phyloP scores from a whole-genome alignment of 2,113 vertebrate genomes.

The Colossoma macropomum region DNA sequence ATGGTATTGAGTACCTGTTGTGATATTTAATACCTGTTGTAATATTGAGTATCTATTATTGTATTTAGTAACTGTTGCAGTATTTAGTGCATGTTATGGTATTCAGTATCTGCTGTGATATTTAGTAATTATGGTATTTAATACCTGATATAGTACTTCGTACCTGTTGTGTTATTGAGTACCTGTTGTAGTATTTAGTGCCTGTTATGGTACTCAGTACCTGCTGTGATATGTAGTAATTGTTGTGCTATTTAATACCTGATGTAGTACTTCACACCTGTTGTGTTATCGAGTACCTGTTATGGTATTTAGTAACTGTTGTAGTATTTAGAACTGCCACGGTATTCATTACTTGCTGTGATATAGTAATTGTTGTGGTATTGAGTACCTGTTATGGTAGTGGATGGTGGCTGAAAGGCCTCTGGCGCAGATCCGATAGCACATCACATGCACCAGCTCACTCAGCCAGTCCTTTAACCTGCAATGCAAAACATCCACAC shows the following conservation, averaged over 20 bases:
- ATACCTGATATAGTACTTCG: slow-evolving; percentile 42
- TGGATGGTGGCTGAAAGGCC: slow-evolving; percentile 90
- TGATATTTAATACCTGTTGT: neutral
- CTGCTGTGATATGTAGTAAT: slow-evolving; percentile 91
- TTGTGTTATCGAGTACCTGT: slow-evolving; percentile 80
- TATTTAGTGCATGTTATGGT: no score
- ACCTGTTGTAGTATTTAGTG: neutral
- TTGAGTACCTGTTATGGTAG: slow-evolving; percentile 91
- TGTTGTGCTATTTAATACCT: slow-evolving; percentile 84
- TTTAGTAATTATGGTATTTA: neutral
- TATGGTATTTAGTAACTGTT: slow-evolving; percentile 79
- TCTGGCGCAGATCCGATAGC: slow-evolving; percentile 92
- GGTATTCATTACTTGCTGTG: neutral
- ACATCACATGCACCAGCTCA: slow-evolving; percentile 92
- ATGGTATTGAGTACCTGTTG: neutral
- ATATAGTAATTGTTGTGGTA: neutral
- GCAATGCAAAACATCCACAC: slow-evolving; percentile 37
- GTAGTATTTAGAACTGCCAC: neutral
- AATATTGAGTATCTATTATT: neutral
- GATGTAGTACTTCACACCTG: neutral
- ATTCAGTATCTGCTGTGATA: neutral
- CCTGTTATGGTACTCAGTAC: slow-evolving; percentile 70
- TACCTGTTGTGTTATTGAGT: slow-evolving; percentile 91
- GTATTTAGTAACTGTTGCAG: neutral
- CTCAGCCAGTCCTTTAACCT: slow-evolving; percentile 91